A percentile compares a stretch with the other conserved stretches of the same genome.
Evolutionary conservation across 2,113 vertebrate genomes (phyloP).

Genomic region (Capreolus pygargus): DNA sequence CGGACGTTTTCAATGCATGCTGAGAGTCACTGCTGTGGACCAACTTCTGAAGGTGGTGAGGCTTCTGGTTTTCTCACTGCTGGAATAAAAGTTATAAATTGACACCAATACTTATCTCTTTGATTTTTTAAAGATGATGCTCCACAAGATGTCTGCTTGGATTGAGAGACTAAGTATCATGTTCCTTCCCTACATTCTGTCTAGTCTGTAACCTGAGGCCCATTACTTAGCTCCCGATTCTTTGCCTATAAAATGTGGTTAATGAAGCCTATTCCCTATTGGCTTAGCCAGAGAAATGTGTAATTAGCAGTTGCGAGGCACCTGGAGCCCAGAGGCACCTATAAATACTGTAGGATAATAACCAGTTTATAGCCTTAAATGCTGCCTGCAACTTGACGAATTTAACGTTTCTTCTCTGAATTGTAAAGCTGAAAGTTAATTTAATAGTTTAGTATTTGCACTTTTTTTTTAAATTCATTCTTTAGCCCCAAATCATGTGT

Average conservation of each 20-base stretch:
- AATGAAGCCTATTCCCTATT: background rate
- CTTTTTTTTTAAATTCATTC: background rate
- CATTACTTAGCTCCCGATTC: conserved; percentile 33
- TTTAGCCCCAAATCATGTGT: background rate
- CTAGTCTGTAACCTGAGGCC: conserved; percentile 42
- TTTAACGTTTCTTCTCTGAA: conserved; percentile 43
- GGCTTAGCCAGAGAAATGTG: conserved; percentile 1
- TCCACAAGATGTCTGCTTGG: background rate
- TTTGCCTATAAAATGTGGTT: conserved; percentile 53
- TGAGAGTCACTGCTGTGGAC: background rate
- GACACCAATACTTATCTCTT: background rate
- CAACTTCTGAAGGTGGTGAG: background rate
- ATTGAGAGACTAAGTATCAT: background rate
- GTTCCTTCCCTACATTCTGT: conserved; percentile 32
- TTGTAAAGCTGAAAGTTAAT: conserved; percentile 46
- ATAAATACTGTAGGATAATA: conserved; percentile 56
- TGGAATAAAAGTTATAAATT: background rate
- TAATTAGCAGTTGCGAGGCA: conserved; percentile 68
- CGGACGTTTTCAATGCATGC: background rate
- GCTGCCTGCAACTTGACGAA: conserved; percentile 39
- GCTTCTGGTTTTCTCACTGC: background rate
- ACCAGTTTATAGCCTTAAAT: conserved; percentile 53
- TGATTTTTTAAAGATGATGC: background rate
- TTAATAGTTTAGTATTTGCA: background rate
- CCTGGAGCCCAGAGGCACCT: background rate